Evolutionary conservation across 2,888 invertebrate species (phyloP).

Genomic region (Isoperla grammatica): DNA sequence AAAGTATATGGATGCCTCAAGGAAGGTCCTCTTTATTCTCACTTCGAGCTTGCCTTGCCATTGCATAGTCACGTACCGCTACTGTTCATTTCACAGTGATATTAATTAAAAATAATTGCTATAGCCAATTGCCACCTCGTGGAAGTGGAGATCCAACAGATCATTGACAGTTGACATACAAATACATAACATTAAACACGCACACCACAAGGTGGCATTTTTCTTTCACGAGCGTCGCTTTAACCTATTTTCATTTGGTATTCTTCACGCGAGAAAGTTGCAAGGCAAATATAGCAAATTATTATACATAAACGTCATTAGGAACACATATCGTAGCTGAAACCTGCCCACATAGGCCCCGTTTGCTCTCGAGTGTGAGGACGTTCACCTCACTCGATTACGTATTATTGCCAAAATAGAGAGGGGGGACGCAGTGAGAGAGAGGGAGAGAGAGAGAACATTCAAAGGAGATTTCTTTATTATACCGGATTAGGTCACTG

Average conservation of each 20-base stretch:
- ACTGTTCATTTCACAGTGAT: no score
- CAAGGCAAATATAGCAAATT: constrained; percentile 24
- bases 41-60: no score
- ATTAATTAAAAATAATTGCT: no score
- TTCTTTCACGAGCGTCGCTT: constrained; percentile 1
- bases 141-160: background rate
- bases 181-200: constrained; percentile 1
- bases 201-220: background rate
- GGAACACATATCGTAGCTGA: background rate
- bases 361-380: background rate
- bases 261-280: constrained; percentile 23
- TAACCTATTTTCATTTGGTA: constrained; percentile 20
- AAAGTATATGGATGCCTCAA: no score
- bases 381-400: constrained; percentile 8
- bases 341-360: background rate
- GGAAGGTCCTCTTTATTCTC: no score
- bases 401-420: constrained; percentile 16
- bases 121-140: no score
- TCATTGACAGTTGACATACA: constrained; percentile 15
- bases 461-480: constrained; percentile 10
- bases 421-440: background rate
- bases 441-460: constrained; percentile 4
- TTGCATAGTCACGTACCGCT: no score
- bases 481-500: constrained; percentile 11
- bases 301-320: constrained; percentile 12